phyloP scores from a whole-genome alignment of 2,113 vertebrate genomes.

The Melanotaenia duboulayi region DNA sequence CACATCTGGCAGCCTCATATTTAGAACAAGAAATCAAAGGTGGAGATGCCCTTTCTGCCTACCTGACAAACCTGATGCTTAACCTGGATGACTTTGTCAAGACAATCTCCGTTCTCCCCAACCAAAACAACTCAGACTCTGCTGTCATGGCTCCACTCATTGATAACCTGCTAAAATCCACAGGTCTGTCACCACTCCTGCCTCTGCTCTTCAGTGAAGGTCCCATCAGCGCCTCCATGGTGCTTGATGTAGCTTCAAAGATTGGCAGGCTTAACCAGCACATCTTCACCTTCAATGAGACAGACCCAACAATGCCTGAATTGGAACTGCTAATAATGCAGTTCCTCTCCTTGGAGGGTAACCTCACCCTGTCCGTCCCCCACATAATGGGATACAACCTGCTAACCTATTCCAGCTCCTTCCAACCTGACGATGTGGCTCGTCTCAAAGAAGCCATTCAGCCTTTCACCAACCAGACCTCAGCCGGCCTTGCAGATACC shows the following conservation, averaged over 20 bases:
- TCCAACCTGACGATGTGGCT: slow-evolving; percentile 51
- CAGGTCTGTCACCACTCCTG: slow-evolving; percentile 68
- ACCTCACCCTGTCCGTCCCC: slow-evolving; percentile 66
- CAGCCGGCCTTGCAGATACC: slow-evolving; percentile 56
- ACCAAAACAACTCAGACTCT: slow-evolving; percentile 54
- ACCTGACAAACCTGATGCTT: slow-evolving; percentile 56
- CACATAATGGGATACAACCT: slow-evolving; percentile 65
- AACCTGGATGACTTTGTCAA: slow-evolving; percentile 51
- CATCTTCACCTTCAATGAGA: slow-evolving; percentile 65
- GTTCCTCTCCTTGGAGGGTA: slow-evolving; percentile 68
- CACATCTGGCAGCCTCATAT: slow-evolving; percentile 21
- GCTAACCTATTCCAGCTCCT: slow-evolving; percentile 63
- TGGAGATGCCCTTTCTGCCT: slow-evolving; percentile 47
- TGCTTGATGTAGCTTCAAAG: slow-evolving; percentile 48
- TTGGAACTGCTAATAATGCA: slow-evolving; percentile 61
- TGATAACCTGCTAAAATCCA: slow-evolving; percentile 52
- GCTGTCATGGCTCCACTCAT: slow-evolving; percentile 49
- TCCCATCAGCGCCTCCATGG: slow-evolving; percentile 46
- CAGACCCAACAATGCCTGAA: slow-evolving; percentile 58
- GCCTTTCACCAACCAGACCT: slow-evolving; percentile 72
- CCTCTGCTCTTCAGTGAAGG: slow-evolving; percentile 47
- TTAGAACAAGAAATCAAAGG: slow-evolving; percentile 44
- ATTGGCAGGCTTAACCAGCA: slow-evolving; percentile 63
- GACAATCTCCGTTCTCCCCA: slow-evolving; percentile 17
- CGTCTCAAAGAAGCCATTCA: slow-evolving; percentile 52